Evolutionary conservation across 2,888 invertebrate genomes (phyloP).

Genomic region (Uloborus plumipes): DNA sequence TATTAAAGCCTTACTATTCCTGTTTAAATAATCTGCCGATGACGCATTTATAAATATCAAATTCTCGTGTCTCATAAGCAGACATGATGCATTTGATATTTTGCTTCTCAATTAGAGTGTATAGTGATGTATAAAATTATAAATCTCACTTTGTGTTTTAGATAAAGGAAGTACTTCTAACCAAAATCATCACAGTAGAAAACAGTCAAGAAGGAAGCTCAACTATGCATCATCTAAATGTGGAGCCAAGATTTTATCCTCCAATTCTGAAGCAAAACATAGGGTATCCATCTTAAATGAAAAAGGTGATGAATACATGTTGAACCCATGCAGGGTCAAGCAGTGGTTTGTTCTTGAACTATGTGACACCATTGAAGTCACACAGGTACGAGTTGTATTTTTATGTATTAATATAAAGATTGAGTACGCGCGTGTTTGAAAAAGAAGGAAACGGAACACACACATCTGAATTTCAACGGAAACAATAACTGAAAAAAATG

Average conservation of each 20-base stretch:
- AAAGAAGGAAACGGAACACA: too few relatives aligned
- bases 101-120: too few relatives aligned
- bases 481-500: too few relatives aligned
- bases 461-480: too few relatives aligned
- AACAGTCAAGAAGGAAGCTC: constrained; percentile 13
- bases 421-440: too few relatives aligned
- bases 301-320: constrained; percentile 47
- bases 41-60: too few relatives aligned
- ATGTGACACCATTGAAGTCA: constrained; percentile 49
- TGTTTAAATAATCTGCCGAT: too few relatives aligned
- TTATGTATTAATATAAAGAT: too few relatives aligned
- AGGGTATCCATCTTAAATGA: constrained; percentile 32
- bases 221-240: constrained; percentile 50
- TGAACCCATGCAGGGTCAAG: constrained; percentile 39
- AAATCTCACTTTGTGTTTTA: background rate
- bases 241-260: constrained; percentile 45
- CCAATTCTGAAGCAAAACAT: constrained; percentile 28
- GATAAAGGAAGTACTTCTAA: background rate
- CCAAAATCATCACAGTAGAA: background rate
- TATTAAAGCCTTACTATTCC: too few relatives aligned
- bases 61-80: too few relatives aligned
- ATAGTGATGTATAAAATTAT: too few relatives aligned
- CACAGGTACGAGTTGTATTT: constrained; percentile 14
- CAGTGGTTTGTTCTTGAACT: constrained; percentile 47
- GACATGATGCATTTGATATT: too few relatives aligned